These are phyloP conservation scores for Aphelenchoides fujianensis DNA, from an alignment of 1,140 invertebrate genomes.

Conservation along the genomic window DNA sequence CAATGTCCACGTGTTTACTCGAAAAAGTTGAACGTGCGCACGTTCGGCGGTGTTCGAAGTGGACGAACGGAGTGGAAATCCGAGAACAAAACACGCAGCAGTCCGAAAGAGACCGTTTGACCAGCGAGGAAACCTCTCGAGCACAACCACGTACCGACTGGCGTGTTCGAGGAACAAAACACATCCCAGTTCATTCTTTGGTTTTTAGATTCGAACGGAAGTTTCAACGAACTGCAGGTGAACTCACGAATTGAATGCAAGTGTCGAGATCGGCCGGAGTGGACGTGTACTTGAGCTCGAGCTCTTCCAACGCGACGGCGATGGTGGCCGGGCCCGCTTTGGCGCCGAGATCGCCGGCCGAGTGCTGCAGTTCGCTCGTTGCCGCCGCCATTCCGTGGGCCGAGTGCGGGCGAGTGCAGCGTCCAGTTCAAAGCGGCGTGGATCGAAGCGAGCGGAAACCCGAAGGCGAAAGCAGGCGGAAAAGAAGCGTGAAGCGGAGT, in stretches of 20 bases:
- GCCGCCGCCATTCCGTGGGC: not conserved
- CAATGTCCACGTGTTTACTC: too few species aligned
- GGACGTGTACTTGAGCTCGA: constrained; percentile 18
- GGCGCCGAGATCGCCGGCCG: not conserved
- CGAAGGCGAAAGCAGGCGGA: not conserved
- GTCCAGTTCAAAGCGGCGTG: not conserved
- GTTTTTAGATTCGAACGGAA: constrained; percentile 1
- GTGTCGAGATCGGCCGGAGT: constrained; percentile 1
- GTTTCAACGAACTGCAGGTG: not conserved
- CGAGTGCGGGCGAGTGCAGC: not conserved
- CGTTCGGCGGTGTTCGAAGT: not conserved
- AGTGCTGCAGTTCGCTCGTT: too few species aligned
- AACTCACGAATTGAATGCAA: constrained; percentile 18
- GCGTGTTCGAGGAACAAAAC: not conserved
- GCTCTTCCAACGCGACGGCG: constrained; percentile 2
- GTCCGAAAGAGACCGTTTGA: too few species aligned
- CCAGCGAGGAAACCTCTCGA: too few species aligned
- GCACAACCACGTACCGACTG: too few species aligned
- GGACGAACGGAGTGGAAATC: too few species aligned
- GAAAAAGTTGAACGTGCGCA: too few species aligned
- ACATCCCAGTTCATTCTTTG: not conserved
- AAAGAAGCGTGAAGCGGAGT: too few species aligned
- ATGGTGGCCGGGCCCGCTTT: not conserved
- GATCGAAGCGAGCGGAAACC: not conserved
- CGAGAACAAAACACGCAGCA: too few species aligned